phyloP scores from a whole-genome alignment of 2,797 vertebrate species.

The Molossus molossus region DNA sequence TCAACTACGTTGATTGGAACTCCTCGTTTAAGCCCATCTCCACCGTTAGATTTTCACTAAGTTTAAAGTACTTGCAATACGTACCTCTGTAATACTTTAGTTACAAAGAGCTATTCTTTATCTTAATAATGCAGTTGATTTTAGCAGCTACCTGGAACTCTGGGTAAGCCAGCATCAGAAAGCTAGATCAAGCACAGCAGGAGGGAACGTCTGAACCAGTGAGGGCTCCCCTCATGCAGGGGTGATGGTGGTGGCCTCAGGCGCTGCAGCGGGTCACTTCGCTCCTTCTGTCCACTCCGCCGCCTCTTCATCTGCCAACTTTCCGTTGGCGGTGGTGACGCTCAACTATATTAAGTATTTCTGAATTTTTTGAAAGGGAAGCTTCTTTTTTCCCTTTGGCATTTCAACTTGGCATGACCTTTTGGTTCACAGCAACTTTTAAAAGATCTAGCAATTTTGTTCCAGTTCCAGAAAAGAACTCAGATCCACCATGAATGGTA shows the following conservation, averaged over 20 bases:
- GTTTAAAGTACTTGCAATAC: not conserved
- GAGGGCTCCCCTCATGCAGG: not conserved
- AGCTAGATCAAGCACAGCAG: not conserved
- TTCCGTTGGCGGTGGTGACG: not conserved
- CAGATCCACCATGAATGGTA: constrained; percentile 1
- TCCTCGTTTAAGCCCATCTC: not conserved
- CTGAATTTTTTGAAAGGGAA: not conserved
- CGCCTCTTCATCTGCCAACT: not conserved
- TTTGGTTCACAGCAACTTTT: not conserved
- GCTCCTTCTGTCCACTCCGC: not conserved
- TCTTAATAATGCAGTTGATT: not conserved
- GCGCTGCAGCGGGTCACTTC: not conserved
- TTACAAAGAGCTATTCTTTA: constrained; percentile 24
- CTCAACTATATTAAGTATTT: not conserved
- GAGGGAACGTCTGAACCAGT: not conserved
- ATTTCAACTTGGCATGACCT: not conserved
- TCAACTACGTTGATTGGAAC: not conserved
- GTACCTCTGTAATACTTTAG: not conserved
- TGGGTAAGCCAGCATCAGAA: not conserved
- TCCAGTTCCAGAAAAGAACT: constrained; percentile 23
- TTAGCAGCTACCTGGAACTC: not conserved
- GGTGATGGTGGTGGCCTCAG: not conserved
- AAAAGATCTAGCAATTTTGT: constrained; percentile 48
- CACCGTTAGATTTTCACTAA: not conserved
- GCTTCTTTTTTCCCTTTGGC: not conserved